phyloP scores from a whole-genome alignment of 2,797 vertebrate genomes.

The Rhabdomys pumilio region DNA sequence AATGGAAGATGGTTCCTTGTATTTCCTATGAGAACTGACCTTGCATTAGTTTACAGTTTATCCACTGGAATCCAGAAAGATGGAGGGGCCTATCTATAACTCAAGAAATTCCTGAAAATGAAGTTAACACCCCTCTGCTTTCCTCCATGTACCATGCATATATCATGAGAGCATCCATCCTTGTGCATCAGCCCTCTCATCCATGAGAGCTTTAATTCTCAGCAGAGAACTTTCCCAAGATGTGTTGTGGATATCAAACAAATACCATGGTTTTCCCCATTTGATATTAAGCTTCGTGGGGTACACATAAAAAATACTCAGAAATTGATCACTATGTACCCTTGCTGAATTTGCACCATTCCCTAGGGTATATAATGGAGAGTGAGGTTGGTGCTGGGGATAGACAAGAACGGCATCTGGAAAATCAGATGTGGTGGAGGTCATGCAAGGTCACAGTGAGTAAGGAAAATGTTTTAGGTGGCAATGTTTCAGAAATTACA shows the following conservation, averaged over 20 bases:
- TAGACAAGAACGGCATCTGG: neutral
- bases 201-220: neutral
- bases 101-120: neutral
- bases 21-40: neutral
- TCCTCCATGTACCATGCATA: neutral
- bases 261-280: neutral
- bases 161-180: neutral
- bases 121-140: neutral
- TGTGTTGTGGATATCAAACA: neutral
- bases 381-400: neutral
- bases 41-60: neutral
- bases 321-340: neutral
- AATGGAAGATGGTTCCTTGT: neutral
- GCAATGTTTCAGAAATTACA: neutral
- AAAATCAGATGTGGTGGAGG: neutral
- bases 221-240: neutral
- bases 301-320: neutral
- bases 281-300: neutral
- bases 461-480: neutral
- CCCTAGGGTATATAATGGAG: neutral
- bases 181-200: neutral
- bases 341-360: neutral
- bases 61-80: conserved; percentile 45
- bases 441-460: neutral
- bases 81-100: neutral